Evolutionary conservation across 2,797 vertebrate genomes (phyloP).

Genomic region (Psittacula derbiana): DNA sequence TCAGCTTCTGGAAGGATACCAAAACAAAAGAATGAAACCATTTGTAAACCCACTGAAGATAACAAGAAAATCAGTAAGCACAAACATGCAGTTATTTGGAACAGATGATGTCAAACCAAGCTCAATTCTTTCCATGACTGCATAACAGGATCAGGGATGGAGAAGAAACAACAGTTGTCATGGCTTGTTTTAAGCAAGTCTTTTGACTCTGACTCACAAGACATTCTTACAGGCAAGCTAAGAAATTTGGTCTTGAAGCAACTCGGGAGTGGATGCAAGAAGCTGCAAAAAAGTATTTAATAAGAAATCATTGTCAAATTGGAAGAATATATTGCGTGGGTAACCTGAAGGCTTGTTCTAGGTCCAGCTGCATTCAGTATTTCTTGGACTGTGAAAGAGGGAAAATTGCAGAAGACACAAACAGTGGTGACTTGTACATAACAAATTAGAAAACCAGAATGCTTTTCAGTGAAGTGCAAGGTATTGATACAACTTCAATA

Average conservation of each 20-base stretch:
- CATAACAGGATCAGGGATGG: constrained; percentile 27
- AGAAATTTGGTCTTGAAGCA: constrained; percentile 34
- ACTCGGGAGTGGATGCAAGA: neutral
- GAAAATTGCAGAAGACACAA: neutral
- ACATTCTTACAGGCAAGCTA: constrained; percentile 17
- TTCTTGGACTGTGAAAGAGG: neutral
- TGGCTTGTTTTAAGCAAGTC: constrained; percentile 53
- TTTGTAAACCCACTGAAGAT: constrained; percentile 35
- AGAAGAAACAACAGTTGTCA: constrained; percentile 61
- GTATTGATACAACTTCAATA: neutral
- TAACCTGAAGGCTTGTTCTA: neutral
- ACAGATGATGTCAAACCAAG: constrained; percentile 58
- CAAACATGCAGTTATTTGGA: constrained; percentile 42
- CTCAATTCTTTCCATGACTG: constrained; percentile 47
- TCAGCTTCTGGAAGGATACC: neutral
- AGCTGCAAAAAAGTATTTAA: neutral
- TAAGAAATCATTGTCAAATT: neutral
- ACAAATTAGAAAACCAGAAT: neutral
- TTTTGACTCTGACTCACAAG: constrained; percentile 56
- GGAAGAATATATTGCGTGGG: neutral
- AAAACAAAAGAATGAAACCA: constrained; percentile 16
- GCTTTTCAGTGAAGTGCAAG: neutral
- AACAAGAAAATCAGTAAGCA: constrained; percentile 56
- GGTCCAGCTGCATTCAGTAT: neutral
- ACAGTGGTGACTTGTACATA: neutral